These are phyloP conservation scores for Pterostichus madidus DNA, from an alignment of 2,888 invertebrate species.

Conservation along the genomic window DNA sequence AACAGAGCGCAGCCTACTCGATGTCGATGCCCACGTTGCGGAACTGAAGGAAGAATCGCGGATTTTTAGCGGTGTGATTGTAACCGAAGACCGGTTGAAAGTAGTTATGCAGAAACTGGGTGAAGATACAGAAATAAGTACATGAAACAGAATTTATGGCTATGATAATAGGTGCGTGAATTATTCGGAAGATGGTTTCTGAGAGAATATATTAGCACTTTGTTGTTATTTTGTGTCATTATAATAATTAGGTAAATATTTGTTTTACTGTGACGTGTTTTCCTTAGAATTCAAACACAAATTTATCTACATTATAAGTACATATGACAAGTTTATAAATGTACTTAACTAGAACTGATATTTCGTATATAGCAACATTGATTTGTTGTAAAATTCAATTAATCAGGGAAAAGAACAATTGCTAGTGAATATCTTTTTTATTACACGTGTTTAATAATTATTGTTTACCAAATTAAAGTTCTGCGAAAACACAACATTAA, in stretches of 20 bases:
- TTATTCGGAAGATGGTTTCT: too few relatives aligned
- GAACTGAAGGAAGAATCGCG: background rate
- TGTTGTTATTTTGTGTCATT: background rate
- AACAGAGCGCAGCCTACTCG: constrained; percentile 10
- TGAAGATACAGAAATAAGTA: background rate
- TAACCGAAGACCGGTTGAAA: background rate
- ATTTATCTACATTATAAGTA: background rate
- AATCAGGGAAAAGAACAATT: too few relatives aligned
- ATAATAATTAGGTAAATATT: background rate
- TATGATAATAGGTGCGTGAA: too few relatives aligned
- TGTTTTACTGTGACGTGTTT: background rate
- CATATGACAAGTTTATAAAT: too few relatives aligned
- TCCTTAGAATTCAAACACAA: background rate
- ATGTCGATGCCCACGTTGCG: background rate
- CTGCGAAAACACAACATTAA: too few relatives aligned
- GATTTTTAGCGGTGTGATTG: constrained; percentile 4
- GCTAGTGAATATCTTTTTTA: too few relatives aligned
- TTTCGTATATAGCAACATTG: too few relatives aligned
- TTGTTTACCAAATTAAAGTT: too few relatives aligned
- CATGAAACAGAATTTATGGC: background rate
- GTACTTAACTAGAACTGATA: too few relatives aligned
- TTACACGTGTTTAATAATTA: too few relatives aligned
- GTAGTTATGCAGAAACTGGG: background rate
- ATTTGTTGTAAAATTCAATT: too few relatives aligned
- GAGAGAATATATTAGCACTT: background rate